Base-by-base conservation (phyloP, 2,113 vertebrate species). In the Galemys pyrenaicus region DNA sequence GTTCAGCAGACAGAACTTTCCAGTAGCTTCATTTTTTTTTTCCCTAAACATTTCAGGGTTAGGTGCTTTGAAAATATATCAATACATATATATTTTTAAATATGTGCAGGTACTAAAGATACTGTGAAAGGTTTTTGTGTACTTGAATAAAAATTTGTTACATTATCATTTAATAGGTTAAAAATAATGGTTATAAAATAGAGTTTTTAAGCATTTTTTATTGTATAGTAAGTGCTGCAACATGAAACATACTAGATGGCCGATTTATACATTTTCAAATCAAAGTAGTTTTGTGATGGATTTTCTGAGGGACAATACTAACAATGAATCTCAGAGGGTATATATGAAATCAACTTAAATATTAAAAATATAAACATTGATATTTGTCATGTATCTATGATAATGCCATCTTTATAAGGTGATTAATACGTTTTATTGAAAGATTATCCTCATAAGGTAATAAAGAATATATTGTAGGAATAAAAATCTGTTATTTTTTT, bases 181-280 rank as follows among this genome's bases (percentile, higher is more conserved):
- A 81, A 89, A 64, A 4, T 5, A 85, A 44, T 54, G 30, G 26
- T 58, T 92, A 0, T 32, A 95, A 95, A 93, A 78, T 56, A 71
- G 16, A 81, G 15, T 92, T 79, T 30, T 54, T 65, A 74, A 83
- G 44, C 37, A 51, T 70, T 80, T 92, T 70, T 90, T 35, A 87
- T 16, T 51, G 2, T 3, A 37, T 81, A 60, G 44, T 77, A 74
- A 70, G 2, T 90, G 1, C 9, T 30, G 19, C 10, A 84, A 91
- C 74, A 44, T 35, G 87, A 91, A 79, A 54, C 2, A 46, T 19
- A 62, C 10, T 16, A 54, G 20, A 26, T 32, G 12, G 22, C 2
- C 81, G 6, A 39, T 79, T 10, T 39, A 2, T 82, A 24, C 93
- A 49, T 35, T 74, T 92, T 93, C 37, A 30, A 87, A 87, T 87